These are phyloP conservation scores for Ochlodes sylvanus DNA, from an alignment of 2,888 invertebrate genomes.

Conservation along the genomic window DNA sequence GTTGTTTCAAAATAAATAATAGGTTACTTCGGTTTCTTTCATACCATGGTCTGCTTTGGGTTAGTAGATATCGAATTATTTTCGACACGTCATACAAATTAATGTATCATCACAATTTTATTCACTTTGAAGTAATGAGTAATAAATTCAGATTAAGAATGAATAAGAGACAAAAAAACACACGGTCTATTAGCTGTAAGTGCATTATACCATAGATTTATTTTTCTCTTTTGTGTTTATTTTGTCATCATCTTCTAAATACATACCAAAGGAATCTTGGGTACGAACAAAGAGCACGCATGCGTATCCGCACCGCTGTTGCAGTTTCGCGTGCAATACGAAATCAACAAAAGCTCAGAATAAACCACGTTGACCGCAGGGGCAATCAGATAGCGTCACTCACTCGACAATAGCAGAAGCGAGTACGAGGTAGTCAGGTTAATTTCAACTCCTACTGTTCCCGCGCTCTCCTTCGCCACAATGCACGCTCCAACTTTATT, in stretches of 20 bases:
- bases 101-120: too few relatives aligned
- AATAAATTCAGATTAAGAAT: too few relatives aligned
- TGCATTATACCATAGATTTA: too few relatives aligned
- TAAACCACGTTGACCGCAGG: constrained; percentile 32
- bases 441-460: constrained; percentile 24
- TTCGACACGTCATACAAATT: too few relatives aligned
- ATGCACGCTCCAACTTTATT: constrained; percentile 30
- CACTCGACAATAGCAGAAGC: constrained; percentile 35
- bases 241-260: neutral
- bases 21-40: too few relatives aligned
- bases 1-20: too few relatives aligned
- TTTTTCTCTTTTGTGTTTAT: too few relatives aligned
- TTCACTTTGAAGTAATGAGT: too few relatives aligned
- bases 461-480: constrained; percentile 15
- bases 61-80: too few relatives aligned
- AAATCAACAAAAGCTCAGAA: constrained; percentile 33
- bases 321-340: constrained; percentile 27
- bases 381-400: constrained; percentile 36
- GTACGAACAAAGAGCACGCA: constrained; percentile 4
- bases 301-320: constrained; percentile 11
- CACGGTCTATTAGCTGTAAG: too few relatives aligned
- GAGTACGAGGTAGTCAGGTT: constrained; percentile 33
- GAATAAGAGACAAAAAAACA: too few relatives aligned
- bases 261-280: neutral
- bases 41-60: too few relatives aligned